Evolutionary conservation across 2,797 vertebrate genomes (phyloP).

Genomic region (Ptychobarbus kaznakovi): DNA sequence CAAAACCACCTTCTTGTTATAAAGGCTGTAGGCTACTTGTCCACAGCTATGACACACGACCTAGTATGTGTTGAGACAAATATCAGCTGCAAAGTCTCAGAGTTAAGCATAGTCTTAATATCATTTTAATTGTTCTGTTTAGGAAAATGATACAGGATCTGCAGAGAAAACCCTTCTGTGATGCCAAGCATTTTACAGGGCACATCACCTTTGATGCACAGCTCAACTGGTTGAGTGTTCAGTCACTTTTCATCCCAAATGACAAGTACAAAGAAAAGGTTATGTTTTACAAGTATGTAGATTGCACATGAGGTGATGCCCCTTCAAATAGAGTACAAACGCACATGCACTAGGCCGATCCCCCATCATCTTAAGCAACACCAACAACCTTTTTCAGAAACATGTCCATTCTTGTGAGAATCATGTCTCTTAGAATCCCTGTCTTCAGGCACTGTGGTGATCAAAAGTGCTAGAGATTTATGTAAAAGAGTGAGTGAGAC

Average conservation of each 20-base stretch:
- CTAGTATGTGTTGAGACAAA: constrained; percentile 22
- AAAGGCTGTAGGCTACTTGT: constrained; percentile 23
- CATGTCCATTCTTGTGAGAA: constrained; percentile 55
- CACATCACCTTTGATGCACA: not conserved
- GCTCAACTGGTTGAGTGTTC: not conserved
- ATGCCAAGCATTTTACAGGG: not conserved
- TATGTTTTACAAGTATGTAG: not conserved
- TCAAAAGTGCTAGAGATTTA: constrained; percentile 47
- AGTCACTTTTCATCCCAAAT: not conserved
- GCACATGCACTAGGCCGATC: not conserved
- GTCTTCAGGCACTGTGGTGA: constrained; percentile 45
- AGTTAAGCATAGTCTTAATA: not conserved
- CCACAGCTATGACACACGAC: constrained; percentile 1
- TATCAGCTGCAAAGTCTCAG: not conserved
- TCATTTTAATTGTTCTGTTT: not conserved
- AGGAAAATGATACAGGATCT: not conserved
- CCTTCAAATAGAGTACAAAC: not conserved
- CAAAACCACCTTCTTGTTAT: constrained; percentile 12
- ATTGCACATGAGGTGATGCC: not conserved
- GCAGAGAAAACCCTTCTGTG: not conserved
- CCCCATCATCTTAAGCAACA: constrained; percentile 25
- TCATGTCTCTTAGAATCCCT: constrained; percentile 46
- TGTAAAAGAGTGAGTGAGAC: constrained; percentile 38
- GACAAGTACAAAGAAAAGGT: not conserved
- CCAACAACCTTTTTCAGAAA: constrained; percentile 26